Evolutionary conservation across 2,888 invertebrate species (phyloP), one percentile per base, ranked within the genome.

Genomic region (Lasioglossum lativentre): DNA sequence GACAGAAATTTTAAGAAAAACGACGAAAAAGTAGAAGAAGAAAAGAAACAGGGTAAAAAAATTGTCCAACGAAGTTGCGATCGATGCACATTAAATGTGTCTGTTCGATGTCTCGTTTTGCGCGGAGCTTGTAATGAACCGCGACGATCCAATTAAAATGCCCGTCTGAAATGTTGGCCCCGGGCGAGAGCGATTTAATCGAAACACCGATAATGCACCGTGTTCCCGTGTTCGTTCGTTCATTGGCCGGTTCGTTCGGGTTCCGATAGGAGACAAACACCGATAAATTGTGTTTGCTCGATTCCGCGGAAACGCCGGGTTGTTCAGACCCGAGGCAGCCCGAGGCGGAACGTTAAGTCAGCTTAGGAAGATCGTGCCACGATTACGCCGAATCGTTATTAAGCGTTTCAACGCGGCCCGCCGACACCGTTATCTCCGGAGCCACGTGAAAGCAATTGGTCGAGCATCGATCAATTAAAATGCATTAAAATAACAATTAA

Each of bases 91-190:
- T 81, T 16, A 42, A 73, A 63, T n/a, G 8, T 45, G 8, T 52
- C 52, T 52, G 52, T 52, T 10, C 52, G 23, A 52, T 23, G 52
- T 66, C 81, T 56, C 63, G 6, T 72, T 85, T 16, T 72, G 59
- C 30, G 52, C 23, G 52, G 16, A 52, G 30, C 63, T 68, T 63
- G 56, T 63, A 75, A 86, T 14, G 68, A 52, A 70, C 34, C 27
- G 68, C 19, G 56, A 85, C 75, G 75, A 81, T 72, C 78, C 75
- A 73, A 78, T 86, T 86, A 81, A 78, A 72, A 80, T n/a, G 42
- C 27, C 42, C 30, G 70, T 56, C 63, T 38, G n/a, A 56, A 52
- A 56, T 34, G 59, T 34, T 34, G 27, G 27, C 45, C 16, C 34
- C 27, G 34, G n/a, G 30, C 34, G 75, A 19, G 75, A 8, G 34